These are phyloP conservation scores for Tapera naevia DNA, from an alignment of 2,797 vertebrate genomes.

Conservation along the genomic window DNA sequence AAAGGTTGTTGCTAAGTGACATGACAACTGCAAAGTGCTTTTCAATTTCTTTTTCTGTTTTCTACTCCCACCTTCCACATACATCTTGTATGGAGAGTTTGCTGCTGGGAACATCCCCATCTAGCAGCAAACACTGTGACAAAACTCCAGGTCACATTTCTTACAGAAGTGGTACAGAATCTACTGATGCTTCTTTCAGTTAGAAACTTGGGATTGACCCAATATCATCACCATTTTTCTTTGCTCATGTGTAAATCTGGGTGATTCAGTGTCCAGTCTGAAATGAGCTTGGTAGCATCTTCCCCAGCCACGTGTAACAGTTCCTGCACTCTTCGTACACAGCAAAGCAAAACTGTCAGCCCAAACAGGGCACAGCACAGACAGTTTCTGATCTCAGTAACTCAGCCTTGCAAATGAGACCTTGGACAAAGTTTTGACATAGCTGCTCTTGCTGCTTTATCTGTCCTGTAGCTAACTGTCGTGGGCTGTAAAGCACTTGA, in stretches of 20 bases:
- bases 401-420: background rate
- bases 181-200: background rate
- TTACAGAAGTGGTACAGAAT: background rate
- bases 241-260: background rate
- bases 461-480: background rate
- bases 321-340: background rate
- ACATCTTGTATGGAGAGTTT: background rate
- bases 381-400: background rate
- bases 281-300: background rate
- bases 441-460: background rate
- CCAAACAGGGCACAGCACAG: background rate
- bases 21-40: conserved; percentile 55
- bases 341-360: background rate
- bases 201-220: background rate
- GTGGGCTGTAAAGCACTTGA: background rate
- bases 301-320: rapidly evolving
- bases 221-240: background rate
- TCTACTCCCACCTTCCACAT: conserved; percentile 55
- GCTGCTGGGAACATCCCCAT: background rate
- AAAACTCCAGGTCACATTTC: background rate
- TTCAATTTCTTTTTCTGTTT: conserved; percentile 50
- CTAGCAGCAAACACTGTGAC: background rate
- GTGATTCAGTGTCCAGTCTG: background rate
- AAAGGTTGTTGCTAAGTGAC: conserved; percentile 50
- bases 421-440: background rate